Evolutionary conservation across 1,140 invertebrate genomes (phyloP).

Genomic region (Leptinotarsa defecta): DNA sequence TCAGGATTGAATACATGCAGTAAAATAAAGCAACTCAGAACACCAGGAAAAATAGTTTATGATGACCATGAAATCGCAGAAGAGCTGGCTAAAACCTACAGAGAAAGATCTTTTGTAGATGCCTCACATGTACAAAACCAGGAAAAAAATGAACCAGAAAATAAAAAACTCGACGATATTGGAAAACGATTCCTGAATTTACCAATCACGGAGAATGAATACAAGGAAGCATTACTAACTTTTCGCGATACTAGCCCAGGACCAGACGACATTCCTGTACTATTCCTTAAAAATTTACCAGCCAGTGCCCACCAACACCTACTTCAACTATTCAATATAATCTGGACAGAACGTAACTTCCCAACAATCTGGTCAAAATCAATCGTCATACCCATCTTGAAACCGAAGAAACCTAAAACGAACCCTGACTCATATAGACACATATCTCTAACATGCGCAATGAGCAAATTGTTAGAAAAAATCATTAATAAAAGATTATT

Average conservation of each 20-base stretch:
- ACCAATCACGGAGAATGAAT: background rate
- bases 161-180: slow-evolving; percentile 3
- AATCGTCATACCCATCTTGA: slow-evolving; percentile 25
- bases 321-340: slow-evolving; percentile 3
- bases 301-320: slow-evolving; percentile 4
- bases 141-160: background rate
- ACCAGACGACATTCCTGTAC: background rate
- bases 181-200: background rate
- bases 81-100: background rate
- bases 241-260: slow-evolving; percentile 11
- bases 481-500: slow-evolving; percentile 27
- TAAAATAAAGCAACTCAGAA: background rate
- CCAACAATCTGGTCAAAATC: slow-evolving; percentile 23
- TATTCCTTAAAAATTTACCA: slow-evolving; percentile 4
- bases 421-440: slow-evolving; percentile 24
- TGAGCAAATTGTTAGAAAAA: slow-evolving; percentile 31
- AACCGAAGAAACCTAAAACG: slow-evolving; percentile 17
- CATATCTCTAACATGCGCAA: slow-evolving; percentile 25
- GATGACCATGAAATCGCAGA: background rate
- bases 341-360: background rate
- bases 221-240: slow-evolving; percentile 1
- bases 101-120: background rate
- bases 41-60: background rate
- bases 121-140: background rate
- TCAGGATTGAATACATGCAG: background rate